Evolutionary conservation across 2,888 invertebrate genomes (phyloP).

Genomic region (Polia nebulosa): DNA sequence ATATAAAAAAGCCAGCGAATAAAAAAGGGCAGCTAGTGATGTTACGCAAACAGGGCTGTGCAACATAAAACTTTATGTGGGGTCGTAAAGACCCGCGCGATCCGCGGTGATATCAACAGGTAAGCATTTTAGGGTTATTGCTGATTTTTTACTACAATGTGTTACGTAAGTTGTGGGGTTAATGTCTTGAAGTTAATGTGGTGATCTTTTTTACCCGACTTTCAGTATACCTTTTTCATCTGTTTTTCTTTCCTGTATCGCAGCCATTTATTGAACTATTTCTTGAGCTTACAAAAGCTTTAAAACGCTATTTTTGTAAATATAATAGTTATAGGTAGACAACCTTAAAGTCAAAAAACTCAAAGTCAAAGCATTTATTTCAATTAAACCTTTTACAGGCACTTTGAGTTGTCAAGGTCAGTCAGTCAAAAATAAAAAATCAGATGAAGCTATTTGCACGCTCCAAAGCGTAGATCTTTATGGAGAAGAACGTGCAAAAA

Average conservation of each 20-base stretch:
- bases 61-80: constrained; percentile 77
- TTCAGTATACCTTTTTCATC: neutral
- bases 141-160: constrained; percentile 68
- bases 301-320: no score
- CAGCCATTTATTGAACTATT: neutral
- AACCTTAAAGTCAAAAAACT: no score
- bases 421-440: no score
- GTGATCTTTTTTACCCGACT: constrained; percentile 16
- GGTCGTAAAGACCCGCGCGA: constrained; percentile 72
- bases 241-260: neutral
- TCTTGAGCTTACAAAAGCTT: no score
- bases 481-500: no score
- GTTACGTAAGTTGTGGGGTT: constrained; percentile 52
- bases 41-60: constrained; percentile 67
- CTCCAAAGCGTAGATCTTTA: no score
- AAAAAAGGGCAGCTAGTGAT: constrained; percentile 69
- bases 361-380: no score
- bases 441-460: no score
- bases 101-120: constrained; percentile 76
- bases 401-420: no score
- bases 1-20: constrained; percentile 65
- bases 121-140: constrained; percentile 75
- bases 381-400: no score
- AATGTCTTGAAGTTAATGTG: constrained; percentile 47
- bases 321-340: no score